Evolutionary conservation across 2,113 vertebrate genomes (phyloP), one percentile per base, ranked within the genome.

Genomic region (Misgurnus mizolepis): DNA sequence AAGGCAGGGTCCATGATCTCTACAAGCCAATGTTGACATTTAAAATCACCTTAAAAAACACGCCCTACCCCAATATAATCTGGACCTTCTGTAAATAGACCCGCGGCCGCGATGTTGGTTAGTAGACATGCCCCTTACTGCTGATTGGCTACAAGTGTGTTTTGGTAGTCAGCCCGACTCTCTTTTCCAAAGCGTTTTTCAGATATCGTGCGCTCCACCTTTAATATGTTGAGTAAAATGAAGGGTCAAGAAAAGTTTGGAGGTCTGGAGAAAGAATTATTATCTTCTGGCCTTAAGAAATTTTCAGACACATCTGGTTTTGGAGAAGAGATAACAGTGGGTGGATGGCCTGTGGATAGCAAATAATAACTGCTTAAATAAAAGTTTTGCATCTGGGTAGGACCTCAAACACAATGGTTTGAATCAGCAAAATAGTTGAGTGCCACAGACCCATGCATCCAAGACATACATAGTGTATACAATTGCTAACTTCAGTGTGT

Each of bases 241-340:
- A 61, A 72, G 39, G 47, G 78, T 85, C 81, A 17, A 17, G 85
- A 86, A 87, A 85, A 80, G 79, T 78, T 84, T 69, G 73, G 76
- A 87, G 87, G 87, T 86, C 88, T 49, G 43, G 66, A 78, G 78
- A 82, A 83, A 67, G 76, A 81, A 65, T 82, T 79, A 86, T 85
- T 82, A 87, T 88, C 77, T 84, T 49, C 43, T 18, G 80, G 73
- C 60, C 79, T 88, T 88, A 83, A 90, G 90, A 83, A 86, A 90
- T 90, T 91, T 90, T 90, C 86, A 90, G 85, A 86, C 82, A 75
- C 71, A 74, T 79, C 78, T 79, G 79, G 86, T 82, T 88, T 85
- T 80, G 84, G 85, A 61, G 85, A 86, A 66, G 70, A 85, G 89
- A 89, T 86, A 88, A 85, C 89, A 91, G 88, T 87, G 87, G 88